phyloP scores from a whole-genome alignment of 2,797 vertebrate genomes.

The Sphaeramia orbicularis region DNA sequence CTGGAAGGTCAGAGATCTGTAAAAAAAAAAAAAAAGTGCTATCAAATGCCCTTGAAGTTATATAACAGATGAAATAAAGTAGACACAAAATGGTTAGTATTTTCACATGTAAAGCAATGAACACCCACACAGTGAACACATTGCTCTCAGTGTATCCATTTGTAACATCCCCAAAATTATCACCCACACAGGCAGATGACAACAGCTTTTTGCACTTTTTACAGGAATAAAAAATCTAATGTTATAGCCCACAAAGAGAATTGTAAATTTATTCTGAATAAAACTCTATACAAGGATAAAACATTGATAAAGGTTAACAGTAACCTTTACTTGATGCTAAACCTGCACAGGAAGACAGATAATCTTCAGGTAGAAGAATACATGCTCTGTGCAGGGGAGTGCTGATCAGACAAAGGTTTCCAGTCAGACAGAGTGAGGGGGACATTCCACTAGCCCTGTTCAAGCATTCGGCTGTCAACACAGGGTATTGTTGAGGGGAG shows the following conservation, averaged over 20 bases:
- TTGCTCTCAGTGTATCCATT: slow-evolving; percentile 18
- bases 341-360: slow-evolving; percentile 30
- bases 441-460: slow-evolving; percentile 79
- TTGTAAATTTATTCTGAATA: neutral
- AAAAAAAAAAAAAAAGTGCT: neutral
- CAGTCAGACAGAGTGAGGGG: slow-evolving; percentile 53
- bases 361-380: slow-evolving; percentile 64
- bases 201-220: slow-evolving; percentile 15
- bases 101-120: slow-evolving; percentile 6
- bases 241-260: neutral
- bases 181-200: slow-evolving; percentile 35
- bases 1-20: neutral
- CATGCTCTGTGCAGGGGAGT: slow-evolving; percentile 28
- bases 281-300: too few relatives aligned
- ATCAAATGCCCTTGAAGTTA: slow-evolving; percentile 2
- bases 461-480: slow-evolving; percentile 79
- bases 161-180: slow-evolving; percentile 18
- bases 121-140: neutral
- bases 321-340: slow-evolving; percentile 4
- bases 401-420: slow-evolving; percentile 56
- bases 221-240: slow-evolving; percentile 29
- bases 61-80: slow-evolving; percentile 1
- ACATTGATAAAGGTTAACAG: neutral
- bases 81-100: slow-evolving; percentile 7
- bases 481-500: slow-evolving; percentile 76